A percentile compares a stretch with the other conserved stretches of the same genome.
These are phyloP conservation scores for Limnephilus marmoratus DNA, from an alignment of 2,888 invertebrate genomes.

Conservation along the genomic window DNA sequence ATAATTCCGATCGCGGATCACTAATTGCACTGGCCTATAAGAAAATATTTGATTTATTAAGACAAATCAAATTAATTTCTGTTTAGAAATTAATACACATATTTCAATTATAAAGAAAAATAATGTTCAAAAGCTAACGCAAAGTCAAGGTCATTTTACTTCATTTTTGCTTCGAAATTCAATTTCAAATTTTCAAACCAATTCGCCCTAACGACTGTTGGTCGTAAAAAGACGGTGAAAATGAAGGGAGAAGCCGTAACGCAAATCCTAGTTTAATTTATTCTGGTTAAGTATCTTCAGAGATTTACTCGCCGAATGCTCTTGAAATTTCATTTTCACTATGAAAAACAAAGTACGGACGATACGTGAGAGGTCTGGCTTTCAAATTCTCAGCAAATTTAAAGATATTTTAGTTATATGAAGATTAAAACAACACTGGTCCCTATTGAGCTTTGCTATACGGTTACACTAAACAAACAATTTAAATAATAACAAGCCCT, in stretches of 20 bases:
- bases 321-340: not conserved
- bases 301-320: not conserved
- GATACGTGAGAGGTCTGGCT: not conserved
- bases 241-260: not conserved
- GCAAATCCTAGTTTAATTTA: not conserved
- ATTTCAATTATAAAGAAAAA: not conserved
- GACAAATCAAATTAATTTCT: not conserved
- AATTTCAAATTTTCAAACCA: constrained; percentile 35
- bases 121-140: not conserved
- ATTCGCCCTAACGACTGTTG: constrained; percentile 21
- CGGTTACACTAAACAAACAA: not conserved
- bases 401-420: not conserved
- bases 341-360: not conserved
- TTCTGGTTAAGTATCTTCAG: not conserved
- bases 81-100: not conserved
- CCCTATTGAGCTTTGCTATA: not conserved
- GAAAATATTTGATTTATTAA: not conserved
- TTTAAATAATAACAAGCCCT: not conserved
- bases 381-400: not conserved
- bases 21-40: not conserved
- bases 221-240: constrained; percentile 3
- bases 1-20: too few relatives aligned
- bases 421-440: not conserved
- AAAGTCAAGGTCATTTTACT: not conserved
- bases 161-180: constrained; percentile 17